A percentile compares a stretch with the other conserved stretches of the same genome.
phyloP scores from a whole-genome alignment of 2,888 invertebrate species.

The Schrankia costaestrigalis region DNA sequence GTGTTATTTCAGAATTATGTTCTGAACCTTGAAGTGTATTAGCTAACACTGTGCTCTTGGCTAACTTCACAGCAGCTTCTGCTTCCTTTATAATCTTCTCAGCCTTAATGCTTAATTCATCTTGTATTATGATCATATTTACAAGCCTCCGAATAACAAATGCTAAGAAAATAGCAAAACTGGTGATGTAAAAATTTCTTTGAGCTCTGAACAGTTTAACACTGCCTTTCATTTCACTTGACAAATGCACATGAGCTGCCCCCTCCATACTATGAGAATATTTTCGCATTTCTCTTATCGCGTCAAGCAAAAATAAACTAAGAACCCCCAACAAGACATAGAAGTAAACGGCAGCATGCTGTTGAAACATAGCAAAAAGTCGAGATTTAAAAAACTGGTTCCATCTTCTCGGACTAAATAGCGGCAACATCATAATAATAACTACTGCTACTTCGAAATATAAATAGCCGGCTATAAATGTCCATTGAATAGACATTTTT shows the following conservation, averaged over 20 bases:
- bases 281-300: constrained; percentile 86
- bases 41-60: constrained; percentile 52
- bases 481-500: constrained; percentile 90
- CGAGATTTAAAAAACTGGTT: constrained; percentile 87
- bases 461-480: constrained; percentile 85
- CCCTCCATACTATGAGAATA: constrained; percentile 78
- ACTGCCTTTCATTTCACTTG: constrained; percentile 83
- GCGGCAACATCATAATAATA: constrained; percentile 83
- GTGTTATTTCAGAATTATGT: constrained; percentile 37
- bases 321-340: constrained; percentile 81
- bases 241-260: constrained; percentile 62
- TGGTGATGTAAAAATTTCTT: constrained; percentile 89
- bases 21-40: constrained; percentile 41
- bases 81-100: constrained; percentile 86
- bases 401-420: constrained; percentile 89
- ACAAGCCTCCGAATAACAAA: constrained; percentile 85
- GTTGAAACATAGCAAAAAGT: constrained; percentile 81
- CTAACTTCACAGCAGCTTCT: constrained; percentile 77
- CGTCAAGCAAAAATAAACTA: constrained; percentile 84
- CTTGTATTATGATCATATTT: constrained; percentile 83
- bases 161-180: constrained; percentile 87
- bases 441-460: constrained; percentile 85
- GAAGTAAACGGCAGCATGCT: constrained; percentile 85
- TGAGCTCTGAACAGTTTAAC: constrained; percentile 89
- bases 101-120: constrained; percentile 81